A percentile compares a stretch with the other conserved stretches of the same genome.
Evolutionary conservation across 1,140 invertebrate genomes (phyloP).

Genomic region (Hestina assimilis): DNA sequence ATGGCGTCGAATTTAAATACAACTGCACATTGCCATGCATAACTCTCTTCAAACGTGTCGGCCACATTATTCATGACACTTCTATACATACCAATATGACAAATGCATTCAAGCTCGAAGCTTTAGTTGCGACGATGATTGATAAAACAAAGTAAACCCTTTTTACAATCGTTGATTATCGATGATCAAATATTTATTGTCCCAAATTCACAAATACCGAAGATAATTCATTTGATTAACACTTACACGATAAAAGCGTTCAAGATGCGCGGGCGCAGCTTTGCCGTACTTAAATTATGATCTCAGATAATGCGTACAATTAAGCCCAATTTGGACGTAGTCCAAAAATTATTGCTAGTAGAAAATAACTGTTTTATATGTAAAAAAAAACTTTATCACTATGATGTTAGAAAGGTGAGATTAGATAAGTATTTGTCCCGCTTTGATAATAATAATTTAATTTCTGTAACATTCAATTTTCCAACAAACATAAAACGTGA

Average conservation of each 20-base stretch:
- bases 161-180: background rate
- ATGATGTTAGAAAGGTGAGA: background rate
- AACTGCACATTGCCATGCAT: constrained; percentile 60
- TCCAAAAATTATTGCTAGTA: background rate
- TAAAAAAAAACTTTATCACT: background rate
- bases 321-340: background rate
- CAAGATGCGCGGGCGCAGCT: background rate
- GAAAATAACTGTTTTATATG: background rate
- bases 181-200: constrained; percentile 1
- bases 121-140: background rate
- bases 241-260: constrained; percentile 6
- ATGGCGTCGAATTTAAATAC: constrained; percentile 38
- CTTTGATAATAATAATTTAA: constrained; percentile 11
- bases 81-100: constrained; percentile 54
- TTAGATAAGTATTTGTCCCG: constrained; percentile 10
- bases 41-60: constrained; percentile 53
- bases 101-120: constrained; percentile 39
- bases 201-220: constrained; percentile 2
- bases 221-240: constrained; percentile 7
- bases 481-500: no score
- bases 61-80: constrained; percentile 61
- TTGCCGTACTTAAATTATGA: constrained; percentile 2
- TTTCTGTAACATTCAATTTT: no score
- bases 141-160: background rate
- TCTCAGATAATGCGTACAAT: constrained; percentile 3